A percentile compares a stretch with the other conserved stretches of the same genome.
Conservation (phyloP, 2,797 vertebrate species). For the Glossophaga mutica region DNA sequence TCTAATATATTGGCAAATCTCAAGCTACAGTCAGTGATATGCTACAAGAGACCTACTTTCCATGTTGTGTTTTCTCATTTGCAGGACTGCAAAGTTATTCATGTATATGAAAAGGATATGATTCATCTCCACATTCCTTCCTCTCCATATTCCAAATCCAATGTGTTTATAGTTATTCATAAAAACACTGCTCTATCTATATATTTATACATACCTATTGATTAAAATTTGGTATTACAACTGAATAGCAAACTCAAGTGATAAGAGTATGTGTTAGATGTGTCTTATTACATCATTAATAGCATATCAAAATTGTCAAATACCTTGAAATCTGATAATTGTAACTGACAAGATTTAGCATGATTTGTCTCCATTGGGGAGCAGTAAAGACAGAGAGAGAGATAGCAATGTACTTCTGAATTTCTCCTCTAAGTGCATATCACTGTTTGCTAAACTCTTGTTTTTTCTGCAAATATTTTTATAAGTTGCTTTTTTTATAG, state of each 20-base stretch:
- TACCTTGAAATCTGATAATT: slow-evolving; percentile 61
- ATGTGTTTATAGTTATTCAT: slow-evolving; percentile 34
- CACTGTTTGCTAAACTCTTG: not conserved
- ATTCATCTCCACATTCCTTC: slow-evolving; percentile 48
- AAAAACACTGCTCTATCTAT: not conserved
- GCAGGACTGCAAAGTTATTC: slow-evolving; percentile 56
- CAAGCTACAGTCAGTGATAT: slow-evolving; percentile 32
- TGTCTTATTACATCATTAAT: slow-evolving; percentile 60
- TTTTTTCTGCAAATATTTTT: not conserved
- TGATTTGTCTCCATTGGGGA: slow-evolving; percentile 52
- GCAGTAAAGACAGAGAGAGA: not conserved
- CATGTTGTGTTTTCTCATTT: slow-evolving; percentile 57
- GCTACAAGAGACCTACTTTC: slow-evolving; percentile 50
- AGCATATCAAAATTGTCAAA: slow-evolving; percentile 62
- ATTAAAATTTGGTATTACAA: slow-evolving; percentile 37
- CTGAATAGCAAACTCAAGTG: slow-evolving; percentile 25
- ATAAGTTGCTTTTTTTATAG: too few relatives aligned
- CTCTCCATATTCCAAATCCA: slow-evolving; percentile 41
- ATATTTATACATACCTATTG: slow-evolving; percentile 5
- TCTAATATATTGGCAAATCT: slow-evolving; percentile 49
- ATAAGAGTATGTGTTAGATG: slow-evolving; percentile 24
- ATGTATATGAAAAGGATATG: slow-evolving; percentile 55
- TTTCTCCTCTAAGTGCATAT: not conserved
- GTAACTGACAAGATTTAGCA: slow-evolving; percentile 52
- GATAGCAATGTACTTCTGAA: not conserved